Evolutionary conservation across 1,140 invertebrate genomes (phyloP), one percentile per base, ranked within the genome.

Genomic region (Neodiprion virginianus): DNA sequence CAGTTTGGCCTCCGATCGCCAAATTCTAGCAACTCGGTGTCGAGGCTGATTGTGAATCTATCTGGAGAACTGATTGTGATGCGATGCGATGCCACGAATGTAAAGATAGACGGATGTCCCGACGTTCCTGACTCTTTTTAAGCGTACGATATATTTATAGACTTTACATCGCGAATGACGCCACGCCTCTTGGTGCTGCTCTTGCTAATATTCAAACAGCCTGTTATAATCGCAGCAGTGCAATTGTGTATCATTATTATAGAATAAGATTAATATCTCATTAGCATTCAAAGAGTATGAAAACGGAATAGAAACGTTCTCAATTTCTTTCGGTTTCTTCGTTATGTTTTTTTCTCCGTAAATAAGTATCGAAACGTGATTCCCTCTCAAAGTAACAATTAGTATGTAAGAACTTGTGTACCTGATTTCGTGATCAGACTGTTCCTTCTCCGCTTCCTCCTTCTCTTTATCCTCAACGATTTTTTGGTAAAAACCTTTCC

Each of bases 401-500:
- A 40, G 28, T 40, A 40, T 5, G 28, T 40, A 40, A 40, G 14
- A 17, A 53, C 5, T 1, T 40, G 28, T 40, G 88, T 89, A 93
- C 93, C 89, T 90, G 72, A 84, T 88, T 77, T 93, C 91, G 77
- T 93, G 92, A 40, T 91, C 89, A 76, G 89, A 87, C 74, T 90
- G 88, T 49, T 91, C 89, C 72, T 89, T 79, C 74, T 91, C 89
- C 74, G 92, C 89, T 53, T 92, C 77, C 74, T 92, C 92, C 21
- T 90, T 85, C 69, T 92, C 90, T 70, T 89, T 86, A 67, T 92
- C 89, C 73, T 91, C 89, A 67, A 93, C 89, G 23, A 94, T 79
- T 78, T 91, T 92, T 9, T 93, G 89, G 76, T 93, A 94, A 80
- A 93, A 92, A 72, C 87, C 88, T 86, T 91, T 93, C 93, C 93